Conservation (phyloP, 2,797 vertebrate species). For the Protonibea diacanthus region DNA sequence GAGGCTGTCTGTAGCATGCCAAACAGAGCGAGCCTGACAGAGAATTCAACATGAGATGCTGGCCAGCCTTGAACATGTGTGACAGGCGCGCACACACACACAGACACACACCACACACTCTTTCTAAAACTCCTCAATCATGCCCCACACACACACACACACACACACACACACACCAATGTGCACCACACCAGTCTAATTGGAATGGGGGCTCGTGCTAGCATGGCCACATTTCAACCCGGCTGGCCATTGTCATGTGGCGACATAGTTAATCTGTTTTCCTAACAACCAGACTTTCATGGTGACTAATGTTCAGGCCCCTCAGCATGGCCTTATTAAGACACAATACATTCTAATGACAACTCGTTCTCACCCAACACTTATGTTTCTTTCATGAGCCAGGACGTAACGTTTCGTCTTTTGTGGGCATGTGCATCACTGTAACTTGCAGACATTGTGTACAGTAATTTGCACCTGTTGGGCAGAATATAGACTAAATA, state of each 20-base stretch:
- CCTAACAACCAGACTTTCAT: slow-evolving; percentile 51
- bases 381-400: slow-evolving; percentile 8
- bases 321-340: slow-evolving; percentile 51
- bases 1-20: slow-evolving; percentile 67
- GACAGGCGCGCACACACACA: slow-evolving; percentile 17
- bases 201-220: slow-evolving; percentile 55
- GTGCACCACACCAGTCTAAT: slow-evolving; percentile 48
- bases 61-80: slow-evolving; percentile 49
- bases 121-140: slow-evolving; percentile 48
- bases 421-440: slow-evolving; percentile 1
- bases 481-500: background rate
- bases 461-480: background rate
- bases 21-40: slow-evolving; percentile 66
- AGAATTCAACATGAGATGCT: slow-evolving; percentile 58
- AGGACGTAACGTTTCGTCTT: background rate
- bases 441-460: background rate
- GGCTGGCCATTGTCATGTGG: slow-evolving; percentile 62
- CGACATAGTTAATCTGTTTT: slow-evolving; percentile 70
- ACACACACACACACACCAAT: slow-evolving; percentile 33
- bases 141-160: slow-evolving; percentile 32
- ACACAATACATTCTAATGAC: slow-evolving; percentile 56
- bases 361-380: slow-evolving; percentile 13
- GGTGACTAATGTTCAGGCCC: slow-evolving; percentile 58
- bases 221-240: slow-evolving; percentile 53
- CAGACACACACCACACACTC: slow-evolving; percentile 22